Conservation (phyloP, 1,140 invertebrate species). For the Lasaia peninsularis region DNA sequence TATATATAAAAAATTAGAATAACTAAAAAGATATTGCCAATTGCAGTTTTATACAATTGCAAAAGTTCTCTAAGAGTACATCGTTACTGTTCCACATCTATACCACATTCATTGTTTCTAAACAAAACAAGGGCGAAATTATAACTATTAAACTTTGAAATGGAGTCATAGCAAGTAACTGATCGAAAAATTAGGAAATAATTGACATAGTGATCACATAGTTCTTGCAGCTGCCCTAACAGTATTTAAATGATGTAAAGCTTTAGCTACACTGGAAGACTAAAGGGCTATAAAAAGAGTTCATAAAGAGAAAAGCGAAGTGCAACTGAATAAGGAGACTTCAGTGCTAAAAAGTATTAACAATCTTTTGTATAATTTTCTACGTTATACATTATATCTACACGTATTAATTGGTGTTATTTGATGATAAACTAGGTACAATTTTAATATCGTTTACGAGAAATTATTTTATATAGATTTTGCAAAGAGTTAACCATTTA, state of each 20-base stretch:
- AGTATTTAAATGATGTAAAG: conserved; percentile 52
- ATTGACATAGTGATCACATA: conserved; percentile 77
- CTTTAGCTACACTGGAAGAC: conserved; percentile 57
- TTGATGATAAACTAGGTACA: conserved; percentile 23
- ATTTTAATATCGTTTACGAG: conserved; percentile 7
- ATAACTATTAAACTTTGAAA: conserved; percentile 44
- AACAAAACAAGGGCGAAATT: conserved; percentile 51
- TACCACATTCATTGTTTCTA: conserved; percentile 60
- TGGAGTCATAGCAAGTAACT: conserved; percentile 43
- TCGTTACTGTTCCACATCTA: conserved; percentile 63
- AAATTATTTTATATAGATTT: neutral
- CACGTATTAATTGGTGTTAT: conserved; percentile 66
- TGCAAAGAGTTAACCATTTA: conserved; percentile 10
- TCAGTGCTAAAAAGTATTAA: conserved; percentile 48
- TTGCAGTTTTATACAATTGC: conserved; percentile 38
- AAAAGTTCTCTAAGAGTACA: conserved; percentile 59
- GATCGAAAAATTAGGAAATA: conserved; percentile 63
- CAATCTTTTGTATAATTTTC: conserved; percentile 47
- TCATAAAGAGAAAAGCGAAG: conserved; percentile 37
- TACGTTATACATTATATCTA: conserved; percentile 37
- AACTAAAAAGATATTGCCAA: conserved; percentile 25
- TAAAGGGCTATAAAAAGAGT: conserved; percentile 39
- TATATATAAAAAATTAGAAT: too few relatives aligned
- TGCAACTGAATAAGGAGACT: conserved; percentile 46
- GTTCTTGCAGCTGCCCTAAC: conserved; percentile 60